Conservation (phyloP, 2,797 vertebrate species). For the Girardinus metallicus region DNA sequence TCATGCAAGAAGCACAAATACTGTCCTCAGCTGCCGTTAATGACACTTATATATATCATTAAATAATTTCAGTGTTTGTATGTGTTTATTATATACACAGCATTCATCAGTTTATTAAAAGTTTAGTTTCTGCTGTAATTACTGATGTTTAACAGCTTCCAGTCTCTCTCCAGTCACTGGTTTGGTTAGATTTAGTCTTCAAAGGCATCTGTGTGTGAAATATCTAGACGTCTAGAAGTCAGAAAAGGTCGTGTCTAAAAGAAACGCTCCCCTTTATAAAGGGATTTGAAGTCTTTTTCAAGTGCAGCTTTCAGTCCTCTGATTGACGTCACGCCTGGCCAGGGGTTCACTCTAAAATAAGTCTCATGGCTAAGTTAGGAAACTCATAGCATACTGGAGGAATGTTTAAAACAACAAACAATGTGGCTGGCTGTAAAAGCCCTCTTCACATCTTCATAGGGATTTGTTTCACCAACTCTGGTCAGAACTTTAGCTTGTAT, state of each 20-base stretch:
- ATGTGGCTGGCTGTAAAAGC: slow-evolving; percentile 61
- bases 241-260: slow-evolving; percentile 30
- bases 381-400: slow-evolving; percentile 71
- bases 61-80: slow-evolving; percentile 4
- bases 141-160: not conserved
- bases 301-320: slow-evolving; percentile 62
- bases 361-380: slow-evolving; percentile 80
- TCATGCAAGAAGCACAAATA: not conserved
- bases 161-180: slow-evolving; percentile 12
- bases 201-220: slow-evolving; percentile 31
- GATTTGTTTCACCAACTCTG: slow-evolving; percentile 46
- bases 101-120: not conserved
- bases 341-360: slow-evolving; percentile 78
- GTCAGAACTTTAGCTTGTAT: slow-evolving; percentile 51
- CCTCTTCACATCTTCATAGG: slow-evolving; percentile 66
- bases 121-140: slow-evolving; percentile 13
- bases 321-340: slow-evolving; percentile 77
- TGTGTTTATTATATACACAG: not conserved
- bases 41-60: slow-evolving; percentile 3
- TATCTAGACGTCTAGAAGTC: slow-evolving; percentile 40
- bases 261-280: slow-evolving; percentile 41
- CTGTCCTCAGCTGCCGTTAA: slow-evolving; percentile 10
- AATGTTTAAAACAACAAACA: slow-evolving; percentile 81
- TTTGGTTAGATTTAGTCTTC: slow-evolving; percentile 20
- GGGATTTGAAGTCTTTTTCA: slow-evolving; percentile 62